phyloP scores from a whole-genome alignment of 2,797 vertebrate species.

The Huso huso region DNA sequence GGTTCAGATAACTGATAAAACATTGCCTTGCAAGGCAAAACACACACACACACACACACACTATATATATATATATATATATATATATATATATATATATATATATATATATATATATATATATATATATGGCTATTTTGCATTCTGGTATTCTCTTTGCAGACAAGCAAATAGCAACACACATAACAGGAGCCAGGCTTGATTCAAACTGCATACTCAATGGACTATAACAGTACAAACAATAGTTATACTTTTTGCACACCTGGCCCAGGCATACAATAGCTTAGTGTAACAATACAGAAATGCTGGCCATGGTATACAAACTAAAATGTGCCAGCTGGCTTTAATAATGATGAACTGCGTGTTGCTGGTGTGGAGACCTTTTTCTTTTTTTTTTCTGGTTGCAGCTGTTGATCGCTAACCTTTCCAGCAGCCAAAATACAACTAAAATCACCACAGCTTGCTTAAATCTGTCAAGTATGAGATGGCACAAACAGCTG shows the following conservation, averaged over 20 bases:
- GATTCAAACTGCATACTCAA: constrained; percentile 30
- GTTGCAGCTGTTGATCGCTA: constrained; percentile 37
- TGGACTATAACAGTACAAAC: constrained; percentile 35
- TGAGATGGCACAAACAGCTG: constrained; percentile 34
- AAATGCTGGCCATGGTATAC: constrained; percentile 30
- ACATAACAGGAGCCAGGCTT: constrained; percentile 12
- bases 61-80: too few relatives aligned
- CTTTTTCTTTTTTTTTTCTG: constrained; percentile 18
- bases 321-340: constrained; percentile 22
- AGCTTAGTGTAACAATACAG: constrained; percentile 33
- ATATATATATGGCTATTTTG: constrained; percentile 2
- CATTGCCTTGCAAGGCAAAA: too few relatives aligned
- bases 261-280: constrained; percentile 42
- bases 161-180: constrained; percentile 13
- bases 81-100: too few relatives aligned
- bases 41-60: too few relatives aligned
- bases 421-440: constrained; percentile 41
- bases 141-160: constrained; percentile 18
- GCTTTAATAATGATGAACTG: constrained; percentile 21
- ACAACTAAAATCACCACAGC: constrained; percentile 35
- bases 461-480: constrained; percentile 42
- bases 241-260: constrained; percentile 43
- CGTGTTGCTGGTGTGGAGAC: constrained; percentile 31
- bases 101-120: too few relatives aligned
- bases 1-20: background rate